These are phyloP conservation scores for Raphicerus campestris DNA, from an alignment of 2,113 vertebrate genomes.

Conservation along the genomic window DNA sequence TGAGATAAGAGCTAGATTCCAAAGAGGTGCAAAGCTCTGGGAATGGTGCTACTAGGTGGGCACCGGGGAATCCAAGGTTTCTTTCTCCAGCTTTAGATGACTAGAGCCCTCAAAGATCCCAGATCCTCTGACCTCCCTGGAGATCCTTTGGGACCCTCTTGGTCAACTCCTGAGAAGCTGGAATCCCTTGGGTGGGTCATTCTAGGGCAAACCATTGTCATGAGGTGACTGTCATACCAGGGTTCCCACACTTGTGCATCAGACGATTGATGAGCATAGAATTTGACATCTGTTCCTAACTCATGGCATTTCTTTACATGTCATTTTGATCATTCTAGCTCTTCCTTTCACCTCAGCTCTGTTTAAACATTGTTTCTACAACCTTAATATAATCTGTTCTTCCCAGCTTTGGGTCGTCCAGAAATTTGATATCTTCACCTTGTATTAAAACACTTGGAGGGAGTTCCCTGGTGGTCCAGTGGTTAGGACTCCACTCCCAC, in stretches of 20 bases:
- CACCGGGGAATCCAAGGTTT: not conserved
- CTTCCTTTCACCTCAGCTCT: not conserved
- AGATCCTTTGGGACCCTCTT: not conserved
- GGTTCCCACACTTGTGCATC: not conserved
- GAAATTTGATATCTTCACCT: not conserved
- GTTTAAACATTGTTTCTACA: not conserved
- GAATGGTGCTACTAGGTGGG: no score
- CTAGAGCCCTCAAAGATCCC: not conserved
- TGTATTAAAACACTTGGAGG: not conserved
- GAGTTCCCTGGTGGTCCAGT: no score
- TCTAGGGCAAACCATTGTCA: not conserved
- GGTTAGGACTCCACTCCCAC: no score
- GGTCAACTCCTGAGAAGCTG: not conserved
- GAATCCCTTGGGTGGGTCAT: not conserved
- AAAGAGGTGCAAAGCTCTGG: not conserved
- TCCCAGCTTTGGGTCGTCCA: not conserved
- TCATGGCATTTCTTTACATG: not conserved
- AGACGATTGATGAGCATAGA: no score
- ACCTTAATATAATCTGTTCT: not conserved
- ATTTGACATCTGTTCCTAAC: not conserved
- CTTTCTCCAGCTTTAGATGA: not conserved
- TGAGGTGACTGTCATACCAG: not conserved
- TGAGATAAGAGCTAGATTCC: fast-evolving
- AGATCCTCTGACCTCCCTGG: not conserved
- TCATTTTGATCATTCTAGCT: not conserved